These are phyloP conservation scores for Melanotaenia trifasciata DNA, from an alignment of 2,797 vertebrate species.

Conservation along the genomic window DNA sequence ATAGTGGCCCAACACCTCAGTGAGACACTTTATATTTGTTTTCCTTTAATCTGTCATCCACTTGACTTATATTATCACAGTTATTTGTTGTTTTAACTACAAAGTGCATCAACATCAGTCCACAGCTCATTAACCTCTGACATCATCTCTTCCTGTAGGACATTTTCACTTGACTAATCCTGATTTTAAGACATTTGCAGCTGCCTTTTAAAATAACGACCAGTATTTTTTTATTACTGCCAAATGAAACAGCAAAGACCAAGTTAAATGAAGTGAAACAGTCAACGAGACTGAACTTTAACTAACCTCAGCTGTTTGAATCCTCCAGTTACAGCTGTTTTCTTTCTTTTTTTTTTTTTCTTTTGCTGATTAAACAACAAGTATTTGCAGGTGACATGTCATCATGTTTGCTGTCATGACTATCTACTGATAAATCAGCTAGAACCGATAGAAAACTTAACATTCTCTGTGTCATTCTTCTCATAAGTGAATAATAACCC, in stretches of 20 bases:
- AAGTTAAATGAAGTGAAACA: not conserved
- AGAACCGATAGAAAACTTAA: not conserved
- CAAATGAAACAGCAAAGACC: not conserved
- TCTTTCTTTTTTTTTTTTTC: not conserved
- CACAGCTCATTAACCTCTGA: conserved; percentile 5
- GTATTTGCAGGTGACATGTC: not conserved
- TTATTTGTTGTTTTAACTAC: not conserved
- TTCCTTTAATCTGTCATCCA: not conserved
- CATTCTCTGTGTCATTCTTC: not conserved
- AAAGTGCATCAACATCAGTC: not conserved
- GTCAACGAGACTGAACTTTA: not conserved
- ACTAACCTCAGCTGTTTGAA: not conserved
- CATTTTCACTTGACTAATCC: not conserved
- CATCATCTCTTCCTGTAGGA: not conserved
- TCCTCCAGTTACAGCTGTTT: not conserved
- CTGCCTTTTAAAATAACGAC: not conserved
- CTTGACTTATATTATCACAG: not conserved
- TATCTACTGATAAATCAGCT: not conserved
- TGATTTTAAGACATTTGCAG: not conserved
- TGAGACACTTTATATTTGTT: not conserved
- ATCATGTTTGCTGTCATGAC: not conserved
- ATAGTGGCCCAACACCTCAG: not conserved
- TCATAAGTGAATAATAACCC: not conserved
- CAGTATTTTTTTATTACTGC: not conserved
- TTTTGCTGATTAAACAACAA: not conserved